These are phyloP conservation scores for Calliphora vicina DNA, from an alignment of 1,140 invertebrate species.

Conservation along the genomic window DNA sequence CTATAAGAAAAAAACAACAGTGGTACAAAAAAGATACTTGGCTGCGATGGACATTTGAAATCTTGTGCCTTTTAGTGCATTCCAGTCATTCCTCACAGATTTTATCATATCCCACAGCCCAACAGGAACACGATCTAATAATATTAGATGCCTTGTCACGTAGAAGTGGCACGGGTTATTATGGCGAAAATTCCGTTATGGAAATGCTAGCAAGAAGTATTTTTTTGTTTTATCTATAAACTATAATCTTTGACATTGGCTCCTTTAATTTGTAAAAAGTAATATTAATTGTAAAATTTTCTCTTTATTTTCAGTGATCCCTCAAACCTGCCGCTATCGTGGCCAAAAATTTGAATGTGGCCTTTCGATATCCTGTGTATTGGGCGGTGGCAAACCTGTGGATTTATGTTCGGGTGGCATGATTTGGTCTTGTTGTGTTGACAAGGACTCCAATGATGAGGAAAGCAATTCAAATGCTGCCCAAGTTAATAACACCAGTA, in stretches of 20 bases:
- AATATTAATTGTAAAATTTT: too few relatives aligned
- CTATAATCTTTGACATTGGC: too few relatives aligned
- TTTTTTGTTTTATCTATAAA: conserved; percentile 17
- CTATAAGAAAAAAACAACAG: conserved; percentile 38
- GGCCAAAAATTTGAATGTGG: conserved; percentile 89
- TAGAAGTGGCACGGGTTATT: conserved; percentile 68
- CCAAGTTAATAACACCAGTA: conserved; percentile 84
- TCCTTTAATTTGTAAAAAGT: too few relatives aligned
- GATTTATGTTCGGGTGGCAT: conserved; percentile 93
- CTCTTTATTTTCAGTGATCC: conserved; percentile 79
- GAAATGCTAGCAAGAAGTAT: conserved; percentile 84
- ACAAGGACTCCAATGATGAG: conserved; percentile 69
- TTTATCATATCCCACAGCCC: conserved; percentile 65
- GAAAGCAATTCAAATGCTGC: conserved; percentile 63
- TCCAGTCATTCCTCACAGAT: conserved; percentile 5
- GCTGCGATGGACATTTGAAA: conserved; percentile 43
- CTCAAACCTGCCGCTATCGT: conserved; percentile 88
- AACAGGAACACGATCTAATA: conserved; percentile 77
- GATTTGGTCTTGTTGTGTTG: conserved; percentile 93
- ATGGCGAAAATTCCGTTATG: conserved; percentile 75
- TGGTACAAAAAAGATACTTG: conserved; percentile 51
- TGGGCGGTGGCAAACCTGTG: conserved; percentile 84
- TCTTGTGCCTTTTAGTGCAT: neutral
- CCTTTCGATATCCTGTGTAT: conserved; percentile 86
- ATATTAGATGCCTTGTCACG: conserved; percentile 75